Evolutionary conservation across 2,888 invertebrate genomes (phyloP).

Genomic region (Dorcus parallelipipedus): DNA sequence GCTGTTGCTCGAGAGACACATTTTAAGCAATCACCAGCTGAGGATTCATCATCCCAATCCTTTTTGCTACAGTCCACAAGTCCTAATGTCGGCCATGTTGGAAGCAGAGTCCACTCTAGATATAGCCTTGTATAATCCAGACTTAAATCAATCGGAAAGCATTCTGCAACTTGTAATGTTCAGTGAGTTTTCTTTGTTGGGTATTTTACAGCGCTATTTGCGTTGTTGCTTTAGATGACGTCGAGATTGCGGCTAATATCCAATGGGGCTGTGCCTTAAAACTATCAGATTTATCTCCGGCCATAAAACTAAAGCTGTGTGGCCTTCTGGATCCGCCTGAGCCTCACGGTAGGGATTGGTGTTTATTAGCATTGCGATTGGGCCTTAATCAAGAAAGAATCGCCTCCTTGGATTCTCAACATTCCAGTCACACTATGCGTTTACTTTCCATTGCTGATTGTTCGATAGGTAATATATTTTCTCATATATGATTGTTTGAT

Average conservation of each 20-base stretch:
- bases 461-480: conserved; percentile 41
- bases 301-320: conserved; percentile 61
- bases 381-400: conserved; percentile 51
- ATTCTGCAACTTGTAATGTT: conserved; percentile 58
- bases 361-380: conserved; percentile 67
- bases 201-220: background rate
- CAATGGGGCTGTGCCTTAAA: conserved; percentile 58
- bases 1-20: conserved; percentile 61
- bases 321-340: conserved; percentile 70
- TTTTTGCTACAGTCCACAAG: conserved; percentile 46
- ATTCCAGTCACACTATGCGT: conserved; percentile 46
- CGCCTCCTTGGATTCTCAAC: conserved; percentile 46
- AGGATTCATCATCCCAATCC: conserved; percentile 45
- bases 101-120: conserved; percentile 48
- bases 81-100: conserved; percentile 45
- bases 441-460: conserved; percentile 45
- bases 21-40: conserved; percentile 61
- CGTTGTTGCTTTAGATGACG: conserved; percentile 34
- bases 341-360: conserved; percentile 72
- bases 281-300: conserved; percentile 58
- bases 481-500: background rate
- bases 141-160: conserved; percentile 53
- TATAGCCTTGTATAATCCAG: conserved; percentile 48
- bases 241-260: conserved; percentile 39
- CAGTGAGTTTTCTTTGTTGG: conserved; percentile 37